Base-by-base conservation (phyloP, 2,113 vertebrate species). In the Pelobates fuscus region DNA sequence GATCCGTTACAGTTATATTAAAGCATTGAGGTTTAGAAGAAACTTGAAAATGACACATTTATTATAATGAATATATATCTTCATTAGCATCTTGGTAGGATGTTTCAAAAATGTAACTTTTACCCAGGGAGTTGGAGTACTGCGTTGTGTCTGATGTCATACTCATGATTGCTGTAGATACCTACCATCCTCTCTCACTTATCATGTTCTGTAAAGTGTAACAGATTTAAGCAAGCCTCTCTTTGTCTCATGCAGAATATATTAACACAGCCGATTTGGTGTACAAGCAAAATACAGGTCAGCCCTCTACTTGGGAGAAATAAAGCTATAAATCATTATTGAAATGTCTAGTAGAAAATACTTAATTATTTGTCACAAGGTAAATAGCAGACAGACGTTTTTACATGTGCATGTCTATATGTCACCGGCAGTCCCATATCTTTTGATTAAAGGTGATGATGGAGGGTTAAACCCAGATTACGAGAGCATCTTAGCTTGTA, bases 391-490 rank as follows among this genome's bases (percentile, higher is more conserved):
- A 67, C 81, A 72, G 71, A 78, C 55, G 66, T 59, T 85, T 82
- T 80, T 77, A 75, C 78, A 78, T 88, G 78, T 78, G 82, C 80
- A 79, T 82, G 80, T 88, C 83, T 77, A 67, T 84, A 85, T 83
- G 83, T 80, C 71, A 79, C 66, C 78, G 49, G 71, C 79, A 24
- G 49, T 79, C 86, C 79, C 43, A 41, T 0, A 12, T 77, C 78
- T 86, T 76, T 84, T 86, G 82, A 84, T 86, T 87, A 84, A 86
- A 86, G 70, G 78, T 81, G 75, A 82, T 86, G 71, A 76, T 83
- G 37, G 59, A 59, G 37, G 80, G 76, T 86, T 88, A 84, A 82
- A 82, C 71, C 67, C 77, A 82, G 81, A 86, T 82, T 87, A 88
- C 80, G 78, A 83, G 77, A 80, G 74, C 86, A 80, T 81, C 78